phyloP scores from a whole-genome alignment of 2,888 invertebrate genomes.

The Plemyria rubiginata region DNA sequence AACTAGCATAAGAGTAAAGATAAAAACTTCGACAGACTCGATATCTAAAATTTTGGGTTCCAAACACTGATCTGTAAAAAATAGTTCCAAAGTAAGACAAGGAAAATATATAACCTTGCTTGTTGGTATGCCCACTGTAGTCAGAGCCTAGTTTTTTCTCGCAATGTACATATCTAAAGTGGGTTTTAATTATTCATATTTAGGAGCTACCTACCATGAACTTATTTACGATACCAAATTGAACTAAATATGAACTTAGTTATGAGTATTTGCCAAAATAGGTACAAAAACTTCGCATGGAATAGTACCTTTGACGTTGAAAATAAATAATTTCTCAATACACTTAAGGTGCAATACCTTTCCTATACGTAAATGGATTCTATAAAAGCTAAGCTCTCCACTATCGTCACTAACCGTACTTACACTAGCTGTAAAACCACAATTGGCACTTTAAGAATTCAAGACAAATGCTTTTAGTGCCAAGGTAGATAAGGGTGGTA shows the following conservation, averaged over 20 bases:
- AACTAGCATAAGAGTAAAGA: background rate
- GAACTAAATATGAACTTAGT: too few relatives aligned
- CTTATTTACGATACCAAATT: too few relatives aligned
- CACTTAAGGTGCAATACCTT: constrained; percentile 32
- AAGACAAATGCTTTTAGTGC: constrained; percentile 78
- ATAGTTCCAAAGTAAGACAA: too few relatives aligned
- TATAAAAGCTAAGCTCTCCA: constrained; percentile 35
- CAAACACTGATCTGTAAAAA: too few relatives aligned
- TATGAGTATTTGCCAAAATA: background rate
- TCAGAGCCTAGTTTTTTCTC: too few relatives aligned
- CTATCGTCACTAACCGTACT: constrained; percentile 39
- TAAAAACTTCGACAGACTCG: too few relatives aligned
- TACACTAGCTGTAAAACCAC: constrained; percentile 62
- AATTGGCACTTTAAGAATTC: constrained; percentile 79
- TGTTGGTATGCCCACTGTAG: too few relatives aligned
- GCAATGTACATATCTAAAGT: too few relatives aligned
- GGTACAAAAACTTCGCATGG: background rate
- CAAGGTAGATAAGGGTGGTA: constrained; percentile 57
- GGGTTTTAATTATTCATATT: too few relatives aligned
- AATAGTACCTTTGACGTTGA: constrained; percentile 17
- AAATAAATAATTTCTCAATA: constrained; percentile 32
- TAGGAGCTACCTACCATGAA: too few relatives aligned
- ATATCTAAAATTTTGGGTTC: too few relatives aligned
- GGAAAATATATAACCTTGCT: too few relatives aligned
- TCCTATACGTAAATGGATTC: constrained; percentile 31